These are phyloP conservation scores for Hemicentrotus pulcherrimus DNA, from an alignment of 35 echinoderm and acorn worm species.

Conservation along the genomic window DNA sequence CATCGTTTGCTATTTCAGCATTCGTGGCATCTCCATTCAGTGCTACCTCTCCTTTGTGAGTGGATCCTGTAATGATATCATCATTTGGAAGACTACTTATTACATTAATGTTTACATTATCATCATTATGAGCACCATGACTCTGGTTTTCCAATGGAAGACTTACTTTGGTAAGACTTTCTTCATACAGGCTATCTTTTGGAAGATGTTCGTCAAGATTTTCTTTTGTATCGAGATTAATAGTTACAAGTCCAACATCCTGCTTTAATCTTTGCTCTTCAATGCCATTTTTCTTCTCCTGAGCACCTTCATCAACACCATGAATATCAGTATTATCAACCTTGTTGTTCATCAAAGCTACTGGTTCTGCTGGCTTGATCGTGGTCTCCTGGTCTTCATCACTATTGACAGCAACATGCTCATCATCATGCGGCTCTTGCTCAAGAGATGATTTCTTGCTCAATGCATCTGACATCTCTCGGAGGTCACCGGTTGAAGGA, in stretches of 20 bases:
- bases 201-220: neutral
- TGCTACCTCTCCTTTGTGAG: neutral
- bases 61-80: neutral
- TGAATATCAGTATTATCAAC: neutral
- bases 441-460: neutral
- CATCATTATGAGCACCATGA: slow-evolving; percentile 16
- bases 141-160: neutral
- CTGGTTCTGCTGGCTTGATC: neutral
- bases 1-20: too few species aligned
- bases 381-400: neutral
- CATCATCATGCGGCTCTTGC: neutral
- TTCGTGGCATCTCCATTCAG: neutral
- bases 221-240: neutral
- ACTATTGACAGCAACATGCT: neutral
- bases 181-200: neutral
- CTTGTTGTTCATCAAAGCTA: neutral
- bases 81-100: neutral
- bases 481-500: neutral
- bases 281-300: too few species aligned
- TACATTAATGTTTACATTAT: neutral
- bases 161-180: neutral
- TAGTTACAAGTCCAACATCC: neutral
- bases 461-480: neutral
- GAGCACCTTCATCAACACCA: too few species aligned
- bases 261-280: too few species aligned